Evolutionary conservation across 2,113 vertebrate species (phyloP).

Genomic region (Platycercus adscitus): DNA sequence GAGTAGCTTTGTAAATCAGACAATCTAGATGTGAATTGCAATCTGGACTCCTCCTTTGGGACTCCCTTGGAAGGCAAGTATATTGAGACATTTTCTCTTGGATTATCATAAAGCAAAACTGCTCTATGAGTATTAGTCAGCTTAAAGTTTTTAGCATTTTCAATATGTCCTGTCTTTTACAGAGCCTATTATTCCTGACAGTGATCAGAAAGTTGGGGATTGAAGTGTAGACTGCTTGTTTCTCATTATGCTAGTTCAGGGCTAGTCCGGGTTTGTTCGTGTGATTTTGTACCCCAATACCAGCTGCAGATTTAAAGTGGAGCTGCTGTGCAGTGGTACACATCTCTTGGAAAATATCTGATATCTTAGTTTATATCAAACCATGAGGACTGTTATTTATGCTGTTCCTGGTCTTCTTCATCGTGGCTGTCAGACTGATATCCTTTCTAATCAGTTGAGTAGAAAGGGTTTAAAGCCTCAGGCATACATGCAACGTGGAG

Average conservation of each 20-base stretch:
- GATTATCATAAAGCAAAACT: neutral
- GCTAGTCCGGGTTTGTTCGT: neutral
- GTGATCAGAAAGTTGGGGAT: neutral
- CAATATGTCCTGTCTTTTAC: neutral
- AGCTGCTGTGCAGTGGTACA: neutral
- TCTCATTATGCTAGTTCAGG: neutral
- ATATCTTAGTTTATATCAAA: neutral
- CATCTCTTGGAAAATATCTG: neutral
- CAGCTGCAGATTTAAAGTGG: neutral
- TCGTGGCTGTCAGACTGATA: neutral
- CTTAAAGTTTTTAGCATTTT: neutral
- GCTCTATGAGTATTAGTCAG: neutral
- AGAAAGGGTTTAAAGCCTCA: neutral
- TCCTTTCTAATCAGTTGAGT: neutral
- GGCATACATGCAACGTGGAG: neutral
- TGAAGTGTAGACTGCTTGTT: neutral
- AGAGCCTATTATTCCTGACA: neutral
- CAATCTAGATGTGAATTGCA: neutral
- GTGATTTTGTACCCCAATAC: neutral
- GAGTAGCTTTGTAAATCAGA: constrained; percentile 25
- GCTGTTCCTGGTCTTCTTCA: neutral
- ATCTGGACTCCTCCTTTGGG: neutral
- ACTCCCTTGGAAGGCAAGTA: neutral
- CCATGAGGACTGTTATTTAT: neutral
- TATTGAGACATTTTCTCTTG: neutral